Base-by-base conservation (phyloP, 2,888 invertebrate species). In the Bruchidius siliquastri region DNA sequence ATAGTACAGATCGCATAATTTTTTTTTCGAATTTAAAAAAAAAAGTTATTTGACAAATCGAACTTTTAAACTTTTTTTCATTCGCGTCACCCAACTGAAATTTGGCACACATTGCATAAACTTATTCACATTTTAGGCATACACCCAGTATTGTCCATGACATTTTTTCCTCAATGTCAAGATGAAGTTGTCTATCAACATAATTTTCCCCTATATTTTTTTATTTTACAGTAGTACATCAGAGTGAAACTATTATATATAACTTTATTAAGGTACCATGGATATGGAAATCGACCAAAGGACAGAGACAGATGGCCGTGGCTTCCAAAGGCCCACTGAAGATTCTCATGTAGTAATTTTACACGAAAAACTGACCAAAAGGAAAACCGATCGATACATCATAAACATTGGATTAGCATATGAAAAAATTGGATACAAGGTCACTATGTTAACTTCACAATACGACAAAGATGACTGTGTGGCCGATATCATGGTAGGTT, bases 361-460 rank as follows among this genome's bases (percentile, higher is more conserved):
- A 75, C 85, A 84, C 73, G 81, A 84, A 73, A 82, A 82, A 79
- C 76, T 86, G 26, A 76, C 79, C 4, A 84, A 81, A 72, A 79
- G 81, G 72, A 77, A 80, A 71, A 80, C 82, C 66, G 85, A 85
- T 74, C 77, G 83, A 49, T 85, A 85, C 74, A 77, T 86, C 2
- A 72, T 84, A 20, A 84, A 85, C 74, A 71, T 85, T 26, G 85
- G 83, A 0, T 74, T 79, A 66, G 84, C 83, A 22, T 77, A 83
- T 22, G 79, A 82, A 70, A 79, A 82, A 68, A 75, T 81, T 30
- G 84, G 85, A 30, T 83, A 83, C 73, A 81, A 82, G 74, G 82
- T 85, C 8, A 82, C 84, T 0, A 75, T 85, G 20, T 76, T 81
- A 30, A 84, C 85, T 0, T 79, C 84, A 0, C 79, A 81, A 49